Base-by-base conservation (phyloP, 2,113 vertebrate species). In the Apodemus speciosus region DNA sequence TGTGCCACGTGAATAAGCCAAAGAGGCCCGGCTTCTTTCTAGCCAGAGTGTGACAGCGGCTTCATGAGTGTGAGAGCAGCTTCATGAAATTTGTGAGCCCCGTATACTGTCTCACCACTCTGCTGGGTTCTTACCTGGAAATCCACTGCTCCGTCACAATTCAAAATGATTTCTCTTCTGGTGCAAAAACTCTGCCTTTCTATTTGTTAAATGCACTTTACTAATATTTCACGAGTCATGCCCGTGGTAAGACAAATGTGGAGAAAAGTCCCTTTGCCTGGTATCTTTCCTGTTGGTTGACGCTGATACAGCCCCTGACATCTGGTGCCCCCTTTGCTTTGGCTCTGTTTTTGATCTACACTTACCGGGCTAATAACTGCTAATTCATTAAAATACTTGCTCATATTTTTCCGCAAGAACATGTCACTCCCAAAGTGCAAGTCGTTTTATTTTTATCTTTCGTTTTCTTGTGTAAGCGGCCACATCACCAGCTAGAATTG, bases 381-480 rank as follows among this genome's bases (percentile, higher is more conserved):
- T 20, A 77, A 25, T 46, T 68, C 32, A 46, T 71, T 38, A 21
- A 68, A 13, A 30, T 46, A 85, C 23, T 53, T 81, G 46, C 13
- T 77, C 72, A 51, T 0, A 30, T 66, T 81, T 76, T 35, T 14
- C 66, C 35, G 8, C 51, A 80, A 79, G 4, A 75, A n/a, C 7
- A 11, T 3, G 8, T 14, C 30, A n/a, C 2, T 0, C 11, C 0
- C 32, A 23, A 21, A 10, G n/a, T 49, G 13, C 35, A 8, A 72
- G 6, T 7, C 14, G 58, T 79, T 77, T 27, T 75, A 58, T 89
- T 83, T 95, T 51, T 40, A 76, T 25, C 2, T 30, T 95, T 6
- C n/a, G 0, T 21, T 76, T 6, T 0, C 40, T 76, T 90, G 60
- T 76, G 62, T n/a, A 40, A 4, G 20, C 43, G 38, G 21, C 9